Base-by-base conservation (phyloP, 1,140 invertebrate species). In the Mactra quadrangularis region DNA sequence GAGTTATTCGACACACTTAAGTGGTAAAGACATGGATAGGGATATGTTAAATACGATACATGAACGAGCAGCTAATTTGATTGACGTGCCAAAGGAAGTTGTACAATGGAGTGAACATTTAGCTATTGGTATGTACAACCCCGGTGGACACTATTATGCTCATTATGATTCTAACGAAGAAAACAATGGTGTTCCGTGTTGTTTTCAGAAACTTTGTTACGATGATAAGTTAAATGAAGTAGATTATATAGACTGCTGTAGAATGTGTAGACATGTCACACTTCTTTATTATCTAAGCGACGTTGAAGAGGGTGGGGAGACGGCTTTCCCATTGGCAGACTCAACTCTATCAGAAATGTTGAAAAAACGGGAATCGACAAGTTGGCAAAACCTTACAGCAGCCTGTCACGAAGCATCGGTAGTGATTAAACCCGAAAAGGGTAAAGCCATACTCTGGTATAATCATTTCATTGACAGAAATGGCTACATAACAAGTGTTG, bases 371-470 rank as follows among this genome's bases (percentile, higher is more conserved):
- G 22, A 75, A 25, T 13, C 41, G 17, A 15, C 22, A 9, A 15
- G 22, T 22, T 82, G 70, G 68, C 15, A n/a, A 1, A 74, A 82
- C 66, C 57, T 84, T 6, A 68, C 57, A 22, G 25, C 29, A 52
- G 7, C 71, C 27, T 84, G 82, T 66, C 29, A 79, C 13, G 29
- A 59, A 17, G 74, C 82, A 1, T 15, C 59, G 0, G 31, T 79
- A 1, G 22, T 50, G 19, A 38, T 84, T 11, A 71, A 71, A 25
- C 82, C 82, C 2, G 25, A 79, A 35, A 84, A 79, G 31, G 82
- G 82, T 1, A 84, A 78, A 62, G 82, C 82, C 13, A 62, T 84
- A 13, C 31, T 79, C 13, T 84, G 82, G 82, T 84, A 84, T 27
- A 84, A 79, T 64, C 64, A 84, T 35, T 64, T 72, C 50, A 9